Base-by-base conservation (phyloP, 2,797 vertebrate genomes). In the Furcifer pardalis region DNA sequence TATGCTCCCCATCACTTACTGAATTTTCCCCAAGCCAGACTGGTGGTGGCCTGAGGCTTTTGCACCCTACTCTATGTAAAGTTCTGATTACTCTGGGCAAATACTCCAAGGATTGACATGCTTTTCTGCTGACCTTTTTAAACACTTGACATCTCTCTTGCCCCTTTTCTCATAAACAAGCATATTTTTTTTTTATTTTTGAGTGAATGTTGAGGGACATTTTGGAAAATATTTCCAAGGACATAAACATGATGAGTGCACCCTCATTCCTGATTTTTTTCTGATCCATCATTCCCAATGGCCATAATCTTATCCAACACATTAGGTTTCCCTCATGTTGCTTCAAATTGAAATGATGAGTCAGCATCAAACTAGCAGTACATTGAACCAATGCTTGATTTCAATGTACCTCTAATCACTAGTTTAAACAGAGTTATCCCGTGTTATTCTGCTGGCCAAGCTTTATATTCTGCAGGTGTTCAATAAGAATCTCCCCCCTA, bases 341-440 rank as follows among this genome's bases (percentile, higher is more conserved):
- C 82, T 76, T 63, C 82, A 75, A 85, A 49, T 81, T 74, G 81
- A 89, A 87, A 86, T 59, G 81, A 87, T 84, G 86, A 87, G 74
- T 63, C 79, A 79, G 71, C 5, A 30, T 66, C 81, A 82, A 82
- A 92, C 90, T 90, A 79, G 42, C 68, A 32, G 35, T 77, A 90
- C 83, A 86, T 87, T 79, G 89, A 74, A 89, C 74, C 35, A 37
- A 1, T 74, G 60, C 79, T 4, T 84, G 65, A 91, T 86, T 71
- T 91, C n/a, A n/a, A n/a, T n/a, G n/a, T n/a, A n/a, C n/a, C n/a
- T n/a, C n/a, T n/a, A n/a, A n/a, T n/a, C n/a, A n/a, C n/a, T n/a
- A n/a, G n/a, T n/a, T n/a, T n/a, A n/a, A n/a, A n/a, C n/a, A n/a
- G n/a, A n/a, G n/a, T n/a, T n/a, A n/a, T n/a, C n/a, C n/a, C n/a